These are phyloP conservation scores for Morone saxatilis DNA, from an alignment of 2,113 vertebrate genomes.

Conservation along the genomic window DNA sequence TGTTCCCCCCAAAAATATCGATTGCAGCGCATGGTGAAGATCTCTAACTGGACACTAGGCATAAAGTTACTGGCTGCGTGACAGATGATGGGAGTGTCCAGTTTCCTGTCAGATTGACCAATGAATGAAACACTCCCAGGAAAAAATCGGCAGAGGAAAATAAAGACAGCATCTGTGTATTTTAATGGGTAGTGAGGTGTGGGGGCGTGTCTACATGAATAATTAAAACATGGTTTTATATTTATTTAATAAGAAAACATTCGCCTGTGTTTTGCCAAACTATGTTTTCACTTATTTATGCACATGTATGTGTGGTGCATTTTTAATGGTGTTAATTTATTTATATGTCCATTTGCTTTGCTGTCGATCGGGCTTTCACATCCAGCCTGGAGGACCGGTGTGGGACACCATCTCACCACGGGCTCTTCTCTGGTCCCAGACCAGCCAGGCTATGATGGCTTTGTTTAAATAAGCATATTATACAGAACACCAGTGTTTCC, in stretches of 20 bases:
- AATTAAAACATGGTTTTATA: conserved; percentile 60
- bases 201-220: conserved; percentile 37
- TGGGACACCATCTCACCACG: neutral
- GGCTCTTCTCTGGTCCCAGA: conserved; percentile 15
- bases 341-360: conserved; percentile 70
- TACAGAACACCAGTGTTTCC: conserved; percentile 14
- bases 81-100: conserved; percentile 15
- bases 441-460: neutral
- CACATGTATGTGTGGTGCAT: conserved; percentile 63
- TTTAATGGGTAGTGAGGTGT: conserved; percentile 27
- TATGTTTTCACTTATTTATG: conserved; percentile 69
- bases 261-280: conserved; percentile 55
- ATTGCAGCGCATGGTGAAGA: conserved; percentile 19
- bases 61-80: conserved; percentile 28
- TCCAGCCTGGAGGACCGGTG: neutral
- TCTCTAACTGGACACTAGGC: conserved; percentile 43
- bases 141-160: neutral
- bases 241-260: conserved; percentile 73
- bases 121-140: conserved; percentile 10
- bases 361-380: conserved; percentile 40
- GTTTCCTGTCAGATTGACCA: conserved; percentile 34
- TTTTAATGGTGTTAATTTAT: conserved; percentile 76
- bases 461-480: conserved; percentile 24
- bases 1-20: conserved; percentile 27
- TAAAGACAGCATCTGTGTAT: conserved; percentile 9